A percentile compares a stretch with the other conserved stretches of the same genome.
Conservation (phyloP, 2,113 vertebrate genomes). For the Chloroceryle aenea region DNA sequence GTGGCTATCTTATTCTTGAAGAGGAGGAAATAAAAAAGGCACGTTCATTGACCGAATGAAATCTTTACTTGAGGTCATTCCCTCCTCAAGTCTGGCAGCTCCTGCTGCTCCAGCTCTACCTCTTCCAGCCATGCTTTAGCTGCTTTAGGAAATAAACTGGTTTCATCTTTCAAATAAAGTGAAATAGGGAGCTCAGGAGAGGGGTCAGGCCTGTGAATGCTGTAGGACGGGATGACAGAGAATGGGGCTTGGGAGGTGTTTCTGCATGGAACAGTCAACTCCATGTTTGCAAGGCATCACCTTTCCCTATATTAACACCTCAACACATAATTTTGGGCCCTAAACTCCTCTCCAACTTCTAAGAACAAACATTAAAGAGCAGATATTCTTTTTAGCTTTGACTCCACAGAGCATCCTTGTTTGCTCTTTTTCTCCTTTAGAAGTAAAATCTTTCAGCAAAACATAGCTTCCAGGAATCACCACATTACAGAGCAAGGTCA, state of each 20-base stretch:
- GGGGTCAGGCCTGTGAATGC: neutral
- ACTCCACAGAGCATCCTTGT: neutral
- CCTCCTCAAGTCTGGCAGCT: rapidly evolving
- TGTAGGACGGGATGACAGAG: neutral
- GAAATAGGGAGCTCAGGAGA: neutral
- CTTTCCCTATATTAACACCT: neutral
- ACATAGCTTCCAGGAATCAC: neutral
- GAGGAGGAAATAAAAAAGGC: neutral
- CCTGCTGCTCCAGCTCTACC: neutral
- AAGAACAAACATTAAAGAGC: neutral
- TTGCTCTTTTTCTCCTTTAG: neutral
- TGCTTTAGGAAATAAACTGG: neutral
- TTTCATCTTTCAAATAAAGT: neutral
- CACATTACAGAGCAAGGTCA: neutral
- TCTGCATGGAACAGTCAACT: neutral
- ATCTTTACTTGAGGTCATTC: neutral
- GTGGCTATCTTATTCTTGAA: neutral
- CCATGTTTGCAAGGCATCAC: neutral
- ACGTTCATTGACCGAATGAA: neutral
- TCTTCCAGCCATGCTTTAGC: neutral
- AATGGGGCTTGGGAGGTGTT: neutral
- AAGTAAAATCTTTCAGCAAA: slow-evolving; percentile 17
- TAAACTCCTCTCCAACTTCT: neutral
- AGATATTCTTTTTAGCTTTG: neutral
- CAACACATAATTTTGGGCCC: neutral